These are phyloP conservation scores for Crepidodera aurea DNA, from an alignment of 2,888 invertebrate species.

Conservation along the genomic window DNA sequence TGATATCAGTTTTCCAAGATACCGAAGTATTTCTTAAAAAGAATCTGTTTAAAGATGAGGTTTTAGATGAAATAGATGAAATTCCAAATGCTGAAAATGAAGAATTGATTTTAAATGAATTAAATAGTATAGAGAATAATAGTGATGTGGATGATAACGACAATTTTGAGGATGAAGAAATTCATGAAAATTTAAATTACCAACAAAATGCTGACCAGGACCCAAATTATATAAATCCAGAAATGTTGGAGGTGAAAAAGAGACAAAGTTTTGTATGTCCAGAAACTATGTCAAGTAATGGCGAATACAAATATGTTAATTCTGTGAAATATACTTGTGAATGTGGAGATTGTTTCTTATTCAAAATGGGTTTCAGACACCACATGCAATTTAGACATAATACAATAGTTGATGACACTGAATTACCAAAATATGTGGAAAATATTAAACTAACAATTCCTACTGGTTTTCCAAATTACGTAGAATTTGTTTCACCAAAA, in stretches of 20 bases:
- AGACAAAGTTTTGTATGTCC: neutral
- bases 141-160: slow-evolving; percentile 4
- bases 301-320: slow-evolving; percentile 26
- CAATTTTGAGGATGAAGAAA: neutral
- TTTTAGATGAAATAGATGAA: slow-evolving; percentile 6
- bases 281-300: slow-evolving; percentile 17
- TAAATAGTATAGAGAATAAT: neutral
- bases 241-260: slow-evolving; percentile 10
- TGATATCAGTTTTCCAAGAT: slow-evolving; percentile 33
- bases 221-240: neutral
- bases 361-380: slow-evolving; percentile 32
- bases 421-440: slow-evolving; percentile 25
- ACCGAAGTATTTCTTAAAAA: slow-evolving; percentile 29
- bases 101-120: slow-evolving; percentile 4
- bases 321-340: slow-evolving; percentile 31
- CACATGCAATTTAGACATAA: slow-evolving; percentile 33
- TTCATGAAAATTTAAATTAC: neutral
- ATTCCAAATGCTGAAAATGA: neutral
- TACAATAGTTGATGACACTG: slow-evolving; percentile 14
- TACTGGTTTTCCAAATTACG: slow-evolving; percentile 21
- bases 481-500: slow-evolving; percentile 32
- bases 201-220: neutral
- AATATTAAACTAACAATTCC: slow-evolving; percentile 30
- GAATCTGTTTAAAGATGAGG: slow-evolving; percentile 1
- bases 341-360: slow-evolving; percentile 34